Evolutionary conservation across 2,797 vertebrate species (phyloP), one percentile per base, ranked within the genome.

Genomic region (Poecile montanus): DNA sequence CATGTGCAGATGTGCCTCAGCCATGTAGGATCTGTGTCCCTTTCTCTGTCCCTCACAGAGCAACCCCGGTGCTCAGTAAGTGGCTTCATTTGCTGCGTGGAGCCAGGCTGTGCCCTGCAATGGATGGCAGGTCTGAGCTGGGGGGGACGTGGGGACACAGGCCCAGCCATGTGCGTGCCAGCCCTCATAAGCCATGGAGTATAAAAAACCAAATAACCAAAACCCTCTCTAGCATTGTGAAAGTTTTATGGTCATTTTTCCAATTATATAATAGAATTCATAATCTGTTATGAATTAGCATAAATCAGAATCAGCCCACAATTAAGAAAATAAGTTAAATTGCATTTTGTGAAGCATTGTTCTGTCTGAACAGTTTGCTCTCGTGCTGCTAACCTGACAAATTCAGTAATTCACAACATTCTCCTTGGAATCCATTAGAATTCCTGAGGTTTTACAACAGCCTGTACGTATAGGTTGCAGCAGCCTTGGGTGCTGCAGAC

Each of bases 321-420:
- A 40, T 95, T 96, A 88, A 83, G 92, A 70, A 87, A 87, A 83
- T 78, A 83, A 74, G 56, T 90, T 61, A 48, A 87, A 68, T 30
- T 68, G 63, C 21, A 25, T 91, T 88, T 93, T 73, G 34, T 9
- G 30, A 77, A 79, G 73, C 66, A n/a, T 85, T 78, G 32, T 75
- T 82, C 27, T 91, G 57, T 72, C n/a, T 62, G 72, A 50, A 17
- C 29, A 53, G 87, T 68, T 70, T 67, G 61, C 62, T 86, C 21
- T 63, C 1, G 0, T 71, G 32, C 56, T n/a, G 86, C 72, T 86
- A 36, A 79, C 48, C 61, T 84, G 88, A 51, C 57, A 63, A 22
- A 67, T 45, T 45, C 3, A 0, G 48, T 56, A 36, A 42, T 70
- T 72, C 84, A 47, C 60, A 65, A 13, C 74, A 14, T 68, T n/a